Percentiles rank a stretch among this genome's conserved stretches.
Conservation (phyloP, 2,797 vertebrate genomes). For the Micromesistius poutassou region DNA sequence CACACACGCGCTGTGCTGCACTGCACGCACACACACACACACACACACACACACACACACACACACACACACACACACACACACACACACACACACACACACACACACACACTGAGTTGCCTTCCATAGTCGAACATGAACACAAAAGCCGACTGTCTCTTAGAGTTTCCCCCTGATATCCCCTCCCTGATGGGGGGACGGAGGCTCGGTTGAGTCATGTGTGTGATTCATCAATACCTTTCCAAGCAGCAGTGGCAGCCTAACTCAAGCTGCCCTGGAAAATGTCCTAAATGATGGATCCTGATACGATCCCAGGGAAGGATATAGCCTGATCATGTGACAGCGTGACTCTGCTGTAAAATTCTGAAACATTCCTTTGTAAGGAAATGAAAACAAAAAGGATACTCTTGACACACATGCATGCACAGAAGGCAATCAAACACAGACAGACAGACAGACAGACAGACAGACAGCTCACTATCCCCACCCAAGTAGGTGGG, state of each 20-base stretch:
- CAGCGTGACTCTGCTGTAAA: neutral
- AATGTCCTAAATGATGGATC: neutral
- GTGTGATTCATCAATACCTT: neutral
- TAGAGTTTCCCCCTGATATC: constrained; percentile 27
- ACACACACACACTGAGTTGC: neutral
- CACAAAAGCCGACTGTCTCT: neutral
- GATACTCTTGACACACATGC: neutral
- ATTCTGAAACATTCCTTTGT: neutral
- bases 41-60: neutral
- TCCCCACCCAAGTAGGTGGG: constrained; percentile 51
- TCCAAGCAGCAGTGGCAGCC: neutral
- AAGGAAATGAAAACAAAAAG: neutral
- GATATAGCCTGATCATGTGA: neutral
- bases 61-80: no score
- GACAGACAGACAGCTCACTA: constrained; percentile 14
- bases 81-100: neutral
- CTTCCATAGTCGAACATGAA: neutral
- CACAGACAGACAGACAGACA: no score
- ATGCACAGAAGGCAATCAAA: neutral
- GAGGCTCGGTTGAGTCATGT: constrained; percentile 12
- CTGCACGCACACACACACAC: constrained; percentile 11
- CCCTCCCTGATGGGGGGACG: neutral
- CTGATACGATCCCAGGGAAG: neutral
- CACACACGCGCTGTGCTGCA: no score
- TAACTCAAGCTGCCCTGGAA: neutral